Conservation (phyloP, 2,888 invertebrate species). For the Cataglyphis cursor region DNA sequence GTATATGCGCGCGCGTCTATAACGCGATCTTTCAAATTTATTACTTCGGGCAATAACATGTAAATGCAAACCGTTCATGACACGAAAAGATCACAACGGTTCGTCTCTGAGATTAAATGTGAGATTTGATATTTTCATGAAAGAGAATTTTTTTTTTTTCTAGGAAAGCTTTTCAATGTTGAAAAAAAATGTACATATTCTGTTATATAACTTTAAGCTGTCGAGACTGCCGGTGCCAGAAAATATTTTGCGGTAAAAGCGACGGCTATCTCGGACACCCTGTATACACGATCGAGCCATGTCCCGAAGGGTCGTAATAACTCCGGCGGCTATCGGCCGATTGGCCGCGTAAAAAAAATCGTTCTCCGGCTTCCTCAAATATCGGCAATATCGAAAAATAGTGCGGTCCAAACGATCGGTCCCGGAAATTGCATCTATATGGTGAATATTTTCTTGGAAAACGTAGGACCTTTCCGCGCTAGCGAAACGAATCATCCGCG, state of each 20-base stretch:
- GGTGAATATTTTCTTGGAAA: constrained; percentile 16
- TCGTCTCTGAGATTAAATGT: not conserved
- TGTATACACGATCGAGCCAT: not conserved
- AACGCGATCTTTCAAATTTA: constrained; percentile 9
- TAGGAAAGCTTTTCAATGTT: not conserved
- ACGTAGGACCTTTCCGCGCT: not conserved
- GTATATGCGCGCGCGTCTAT: constrained; percentile 2
- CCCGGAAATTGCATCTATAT: constrained; percentile 34
- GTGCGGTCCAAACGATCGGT: constrained; percentile 33
- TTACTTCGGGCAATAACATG: not conserved
- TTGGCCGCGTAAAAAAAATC: constrained; percentile 34
- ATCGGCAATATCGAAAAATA: constrained; percentile 39
- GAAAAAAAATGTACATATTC: constrained; percentile 3
- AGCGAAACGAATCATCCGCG: not conserved
- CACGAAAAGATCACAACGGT: not conserved
- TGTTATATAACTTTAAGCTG: not conserved
- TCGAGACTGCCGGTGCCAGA: not conserved
- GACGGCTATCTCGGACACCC: constrained; percentile 24
- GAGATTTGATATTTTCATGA: not conserved
- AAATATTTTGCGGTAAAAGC: constrained; percentile 38
- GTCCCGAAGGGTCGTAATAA: constrained; percentile 34
- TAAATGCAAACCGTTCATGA: not conserved
- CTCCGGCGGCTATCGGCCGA: constrained; percentile 42
- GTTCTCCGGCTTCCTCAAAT: constrained; percentile 33
- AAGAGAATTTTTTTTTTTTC: not conserved